Conservation (phyloP, 2,797 vertebrate species). For the Alcedo quadribrachys region DNA sequence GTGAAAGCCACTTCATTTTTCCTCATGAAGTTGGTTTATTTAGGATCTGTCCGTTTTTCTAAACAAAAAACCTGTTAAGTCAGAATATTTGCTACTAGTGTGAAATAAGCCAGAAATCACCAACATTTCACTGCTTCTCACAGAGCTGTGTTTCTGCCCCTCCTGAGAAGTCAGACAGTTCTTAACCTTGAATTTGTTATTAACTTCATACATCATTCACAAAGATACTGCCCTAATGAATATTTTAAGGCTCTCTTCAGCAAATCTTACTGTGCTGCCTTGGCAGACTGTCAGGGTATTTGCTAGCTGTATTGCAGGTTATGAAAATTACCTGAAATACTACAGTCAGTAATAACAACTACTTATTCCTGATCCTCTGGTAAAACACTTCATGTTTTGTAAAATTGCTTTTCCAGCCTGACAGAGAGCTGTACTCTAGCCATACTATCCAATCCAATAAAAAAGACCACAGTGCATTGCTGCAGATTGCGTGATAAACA, state of each 20-base stretch:
- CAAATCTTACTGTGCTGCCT: neutral
- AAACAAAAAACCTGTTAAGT: neutral
- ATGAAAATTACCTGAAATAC: constrained; percentile 41
- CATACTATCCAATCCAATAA: neutral
- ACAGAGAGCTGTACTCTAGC: neutral
- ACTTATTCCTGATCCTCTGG: neutral
- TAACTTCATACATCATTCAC: constrained; percentile 33
- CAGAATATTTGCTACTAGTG: neutral
- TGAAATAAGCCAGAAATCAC: neutral
- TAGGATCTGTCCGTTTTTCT: neutral
- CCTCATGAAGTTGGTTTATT: neutral
- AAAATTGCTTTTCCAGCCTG: constrained; percentile 21
- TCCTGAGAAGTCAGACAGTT: neutral
- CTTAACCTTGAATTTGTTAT: constrained; percentile 43
- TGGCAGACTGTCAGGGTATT: constrained; percentile 2
- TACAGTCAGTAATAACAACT: neutral
- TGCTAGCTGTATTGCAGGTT: neutral
- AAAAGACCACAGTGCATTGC: neutral
- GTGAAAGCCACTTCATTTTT: neutral
- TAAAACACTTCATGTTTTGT: neutral
- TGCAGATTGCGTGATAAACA: neutral
- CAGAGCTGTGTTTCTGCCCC: neutral
- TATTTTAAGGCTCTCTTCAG: constrained; percentile 42
- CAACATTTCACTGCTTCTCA: neutral
- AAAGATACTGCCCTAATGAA: constrained; percentile 23